These are phyloP conservation scores for Heteropelma amictum DNA, from an alignment of 2,888 invertebrate species.

Conservation along the genomic window DNA sequence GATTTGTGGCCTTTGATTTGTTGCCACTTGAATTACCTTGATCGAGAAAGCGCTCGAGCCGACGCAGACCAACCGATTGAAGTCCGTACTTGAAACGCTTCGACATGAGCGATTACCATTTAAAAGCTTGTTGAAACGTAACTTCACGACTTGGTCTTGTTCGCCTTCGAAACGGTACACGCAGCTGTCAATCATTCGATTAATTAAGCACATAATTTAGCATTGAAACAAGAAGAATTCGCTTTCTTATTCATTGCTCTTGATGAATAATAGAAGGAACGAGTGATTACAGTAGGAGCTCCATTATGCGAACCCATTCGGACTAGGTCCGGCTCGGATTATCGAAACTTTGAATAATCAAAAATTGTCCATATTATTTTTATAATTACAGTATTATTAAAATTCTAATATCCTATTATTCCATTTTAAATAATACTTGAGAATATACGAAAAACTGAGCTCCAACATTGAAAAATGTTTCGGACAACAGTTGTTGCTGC, in stretches of 20 bases:
- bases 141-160: slow-evolving; percentile 88
- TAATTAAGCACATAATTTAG: slow-evolving; percentile 2
- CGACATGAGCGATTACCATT: slow-evolving; percentile 77
- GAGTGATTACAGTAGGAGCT: slow-evolving; percentile 5
- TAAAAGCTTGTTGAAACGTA: slow-evolving; percentile 87
- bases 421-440: too few relatives aligned
- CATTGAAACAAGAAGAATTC: neutral
- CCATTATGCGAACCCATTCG: too few relatives aligned
- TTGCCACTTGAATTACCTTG: slow-evolving; percentile 66
- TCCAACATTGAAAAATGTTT: too few relatives aligned
- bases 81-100: slow-evolving; percentile 73
- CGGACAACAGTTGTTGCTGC: too few relatives aligned
- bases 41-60: slow-evolving; percentile 73
- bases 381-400: too few relatives aligned
- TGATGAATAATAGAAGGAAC: neutral
- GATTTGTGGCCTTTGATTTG: slow-evolving; percentile 34
- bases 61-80: slow-evolving; percentile 73
- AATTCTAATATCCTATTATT: too few relatives aligned
- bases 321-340: too few relatives aligned
- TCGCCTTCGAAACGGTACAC: slow-evolving; percentile 92
- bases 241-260: neutral
- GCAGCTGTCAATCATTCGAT: slow-evolving; percentile 81
- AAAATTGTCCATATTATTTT: too few relatives aligned
- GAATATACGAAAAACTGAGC: too few relatives aligned
- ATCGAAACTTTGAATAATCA: too few relatives aligned